These are phyloP conservation scores for Clarias laeviceps DNA, from an alignment of 2,797 vertebrate genomes.

Conservation along the genomic window DNA sequence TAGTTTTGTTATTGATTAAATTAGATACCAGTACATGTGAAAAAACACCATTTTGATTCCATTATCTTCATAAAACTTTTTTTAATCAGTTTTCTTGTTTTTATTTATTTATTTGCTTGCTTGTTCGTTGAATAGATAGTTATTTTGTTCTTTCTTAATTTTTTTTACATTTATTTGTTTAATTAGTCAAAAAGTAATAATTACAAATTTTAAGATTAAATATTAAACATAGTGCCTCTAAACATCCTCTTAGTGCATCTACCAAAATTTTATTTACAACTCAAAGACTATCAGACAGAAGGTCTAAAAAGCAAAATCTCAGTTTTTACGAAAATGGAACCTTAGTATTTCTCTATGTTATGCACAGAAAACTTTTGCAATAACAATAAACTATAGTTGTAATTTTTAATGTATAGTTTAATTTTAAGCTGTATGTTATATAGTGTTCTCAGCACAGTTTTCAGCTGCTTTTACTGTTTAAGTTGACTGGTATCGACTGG, in stretches of 20 bases:
- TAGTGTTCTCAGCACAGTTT: slow-evolving; percentile 7
- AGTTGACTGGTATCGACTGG: slow-evolving; percentile 11
- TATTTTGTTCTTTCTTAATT: background rate
- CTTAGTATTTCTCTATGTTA: background rate
- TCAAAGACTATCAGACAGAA: background rate
- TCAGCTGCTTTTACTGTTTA: slow-evolving; percentile 1
- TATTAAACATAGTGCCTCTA: slow-evolving; percentile 15
- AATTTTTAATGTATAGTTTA: background rate
- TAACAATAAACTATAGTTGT: background rate
- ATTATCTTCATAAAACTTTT: background rate
- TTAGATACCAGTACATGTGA: slow-evolving; percentile 57
- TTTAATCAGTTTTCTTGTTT: background rate
- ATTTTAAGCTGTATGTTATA: slow-evolving; percentile 9
- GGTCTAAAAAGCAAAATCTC: background rate
- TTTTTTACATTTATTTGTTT: background rate
- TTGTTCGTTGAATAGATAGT: too few relatives aligned
- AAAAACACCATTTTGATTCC: background rate
- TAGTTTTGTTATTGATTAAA: slow-evolving; percentile 75
- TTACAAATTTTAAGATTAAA: slow-evolving; percentile 17
- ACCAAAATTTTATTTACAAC: slow-evolving; percentile 9
- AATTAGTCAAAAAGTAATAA: background rate
- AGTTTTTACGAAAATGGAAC: background rate
- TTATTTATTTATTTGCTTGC: background rate
- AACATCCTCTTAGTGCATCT: background rate
- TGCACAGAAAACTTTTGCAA: background rate